phyloP scores from a whole-genome alignment of 2,113 vertebrate species.

The Periophthalmus modestus region DNA sequence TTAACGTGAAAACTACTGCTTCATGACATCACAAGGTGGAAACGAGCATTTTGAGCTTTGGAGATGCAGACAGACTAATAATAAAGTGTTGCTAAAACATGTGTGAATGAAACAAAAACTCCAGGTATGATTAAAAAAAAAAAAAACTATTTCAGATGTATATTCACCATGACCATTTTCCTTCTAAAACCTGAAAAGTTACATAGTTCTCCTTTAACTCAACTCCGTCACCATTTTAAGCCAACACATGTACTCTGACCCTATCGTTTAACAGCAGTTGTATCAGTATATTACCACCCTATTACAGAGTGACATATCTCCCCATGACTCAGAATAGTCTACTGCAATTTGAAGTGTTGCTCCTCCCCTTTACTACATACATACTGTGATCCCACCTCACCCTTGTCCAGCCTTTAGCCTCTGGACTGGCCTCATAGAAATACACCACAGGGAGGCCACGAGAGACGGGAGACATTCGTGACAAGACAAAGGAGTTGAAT shows the following conservation, averaged over 20 bases:
- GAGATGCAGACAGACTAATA: no score
- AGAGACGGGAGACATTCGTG: conserved; percentile 23
- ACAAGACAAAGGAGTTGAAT: background rate
- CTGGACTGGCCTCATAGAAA: conserved; percentile 43
- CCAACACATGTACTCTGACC: background rate
- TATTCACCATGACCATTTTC: no score
- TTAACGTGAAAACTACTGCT: no score
- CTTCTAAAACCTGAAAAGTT: no score
- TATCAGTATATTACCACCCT: conserved; percentile 49
- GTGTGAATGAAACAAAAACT: no score
- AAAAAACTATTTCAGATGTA: no score
- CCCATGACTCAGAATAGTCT: conserved; percentile 42
- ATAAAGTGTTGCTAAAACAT: no score
- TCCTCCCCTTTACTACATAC: background rate
- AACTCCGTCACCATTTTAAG: background rate
- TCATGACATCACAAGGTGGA: no score
- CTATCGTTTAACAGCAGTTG: background rate
- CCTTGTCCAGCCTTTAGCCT: conserved; percentile 45
- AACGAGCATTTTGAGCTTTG: no score
- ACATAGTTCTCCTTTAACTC: no score
- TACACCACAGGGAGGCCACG: conserved; percentile 40
- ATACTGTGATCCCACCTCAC: conserved; percentile 22
- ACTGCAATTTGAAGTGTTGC: background rate
- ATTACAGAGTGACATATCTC: conserved; percentile 51
- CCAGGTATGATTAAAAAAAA: no score